Conservation (phyloP, 2,797 vertebrate genomes). For the Sebastes elongatus region DNA sequence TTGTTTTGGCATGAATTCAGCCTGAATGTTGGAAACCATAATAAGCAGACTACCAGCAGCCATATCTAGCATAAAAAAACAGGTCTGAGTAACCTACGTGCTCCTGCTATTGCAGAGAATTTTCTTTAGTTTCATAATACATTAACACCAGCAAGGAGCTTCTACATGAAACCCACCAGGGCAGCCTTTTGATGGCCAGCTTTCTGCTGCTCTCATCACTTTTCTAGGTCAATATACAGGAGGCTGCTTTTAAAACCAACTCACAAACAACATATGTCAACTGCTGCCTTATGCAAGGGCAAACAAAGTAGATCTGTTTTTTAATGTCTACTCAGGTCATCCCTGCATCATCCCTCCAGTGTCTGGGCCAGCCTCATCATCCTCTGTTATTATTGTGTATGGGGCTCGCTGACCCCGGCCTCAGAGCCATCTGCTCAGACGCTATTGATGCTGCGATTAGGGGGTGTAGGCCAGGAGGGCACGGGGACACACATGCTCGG, state of each 20-base stretch:
- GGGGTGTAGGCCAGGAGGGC: slow-evolving; percentile 47
- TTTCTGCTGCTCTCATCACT: slow-evolving; percentile 53
- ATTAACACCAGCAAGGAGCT: slow-evolving; percentile 9
- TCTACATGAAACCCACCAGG: slow-evolving; percentile 10
- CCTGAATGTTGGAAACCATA: neutral
- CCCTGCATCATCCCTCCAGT: slow-evolving; percentile 40
- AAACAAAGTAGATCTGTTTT: slow-evolving; percentile 62
- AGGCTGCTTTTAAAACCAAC: slow-evolving; percentile 41
- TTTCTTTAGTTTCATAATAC: slow-evolving; percentile 28
- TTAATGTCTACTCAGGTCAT: slow-evolving; percentile 42
- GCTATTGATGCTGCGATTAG: slow-evolving; percentile 64
- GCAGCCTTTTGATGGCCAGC: slow-evolving; percentile 24
- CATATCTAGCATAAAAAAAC: neutral
- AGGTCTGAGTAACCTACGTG: neutral
- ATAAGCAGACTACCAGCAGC: neutral
- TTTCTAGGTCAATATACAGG: slow-evolving; percentile 66
- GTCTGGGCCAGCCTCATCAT: slow-evolving; percentile 67
- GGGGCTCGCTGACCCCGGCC: slow-evolving; percentile 35
- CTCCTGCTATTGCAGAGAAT: neutral
- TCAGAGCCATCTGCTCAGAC: slow-evolving; percentile 66
- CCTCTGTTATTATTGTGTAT: slow-evolving; percentile 52
- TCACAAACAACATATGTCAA: slow-evolving; percentile 73
- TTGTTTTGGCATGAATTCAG: neutral
- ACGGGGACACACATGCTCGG: slow-evolving; percentile 42
- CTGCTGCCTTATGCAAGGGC: slow-evolving; percentile 54